Evolutionary conservation across 2,113 vertebrate genomes (phyloP).

Genomic region (Prionailurus viverrinus): DNA sequence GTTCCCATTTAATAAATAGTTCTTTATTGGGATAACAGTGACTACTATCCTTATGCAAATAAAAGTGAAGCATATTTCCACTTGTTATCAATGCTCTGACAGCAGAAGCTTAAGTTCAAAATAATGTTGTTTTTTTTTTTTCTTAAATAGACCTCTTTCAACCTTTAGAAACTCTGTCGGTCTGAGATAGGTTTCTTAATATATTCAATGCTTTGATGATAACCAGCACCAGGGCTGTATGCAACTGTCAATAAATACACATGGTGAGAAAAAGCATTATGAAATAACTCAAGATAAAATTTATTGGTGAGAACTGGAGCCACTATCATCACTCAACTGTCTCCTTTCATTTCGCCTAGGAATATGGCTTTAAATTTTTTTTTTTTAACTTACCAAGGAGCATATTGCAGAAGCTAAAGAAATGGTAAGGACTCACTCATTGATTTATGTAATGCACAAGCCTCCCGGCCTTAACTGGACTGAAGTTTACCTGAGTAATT

Average conservation of each 20-base stretch:
- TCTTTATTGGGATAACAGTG: neutral
- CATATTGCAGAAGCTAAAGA: slow-evolving; percentile 45
- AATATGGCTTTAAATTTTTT: slow-evolving; percentile 54
- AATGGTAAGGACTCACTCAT: neutral
- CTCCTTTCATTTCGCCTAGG: slow-evolving; percentile 56
- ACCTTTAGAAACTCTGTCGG: slow-evolving; percentile 50
- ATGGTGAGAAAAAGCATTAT: slow-evolving; percentile 59
- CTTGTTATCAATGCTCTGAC: slow-evolving; percentile 49
- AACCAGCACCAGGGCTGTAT: slow-evolving; percentile 48
- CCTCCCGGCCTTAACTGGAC: slow-evolving; percentile 1
- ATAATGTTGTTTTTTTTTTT: neutral
- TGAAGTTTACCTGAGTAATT: slow-evolving; percentile 73
- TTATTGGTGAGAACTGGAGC: slow-evolving; percentile 60
- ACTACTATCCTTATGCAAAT: slow-evolving; percentile 31
- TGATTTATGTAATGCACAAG: slow-evolving; percentile 70
- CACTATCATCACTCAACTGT: slow-evolving; percentile 67
- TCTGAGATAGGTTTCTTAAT: slow-evolving; percentile 69
- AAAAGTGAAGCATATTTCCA: slow-evolving; percentile 16
- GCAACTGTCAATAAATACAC: slow-evolving; percentile 64
- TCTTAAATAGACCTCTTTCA: slow-evolving; percentile 48
- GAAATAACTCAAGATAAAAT: slow-evolving; percentile 68
- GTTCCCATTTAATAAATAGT: neutral
- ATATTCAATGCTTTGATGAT: slow-evolving; percentile 63
- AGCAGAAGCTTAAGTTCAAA: slow-evolving; percentile 56
- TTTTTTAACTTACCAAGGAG: slow-evolving; percentile 46